These are phyloP conservation scores for Mamestra configurata DNA, from an alignment of 1,140 invertebrate genomes.

Conservation along the genomic window DNA sequence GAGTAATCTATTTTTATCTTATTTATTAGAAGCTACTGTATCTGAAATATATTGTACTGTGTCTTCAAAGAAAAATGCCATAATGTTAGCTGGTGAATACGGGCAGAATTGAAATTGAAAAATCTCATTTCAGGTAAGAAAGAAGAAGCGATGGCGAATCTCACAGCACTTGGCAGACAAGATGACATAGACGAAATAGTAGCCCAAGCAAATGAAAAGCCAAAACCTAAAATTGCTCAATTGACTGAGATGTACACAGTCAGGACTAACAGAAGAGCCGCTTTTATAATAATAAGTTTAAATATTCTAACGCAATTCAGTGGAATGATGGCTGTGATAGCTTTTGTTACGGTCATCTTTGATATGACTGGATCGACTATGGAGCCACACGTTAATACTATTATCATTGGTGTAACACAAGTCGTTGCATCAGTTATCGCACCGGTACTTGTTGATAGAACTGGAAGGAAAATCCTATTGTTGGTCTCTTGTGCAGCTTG, in stretches of 20 bases:
- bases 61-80: no score
- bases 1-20: no score
- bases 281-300: slow-evolving; percentile 51
- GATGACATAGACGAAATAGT: slow-evolving; percentile 56
- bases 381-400: slow-evolving; percentile 54
- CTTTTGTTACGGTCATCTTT: slow-evolving; percentile 85
- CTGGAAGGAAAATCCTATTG: slow-evolving; percentile 85
- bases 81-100: no score
- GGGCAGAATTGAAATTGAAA: no score
- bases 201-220: slow-evolving; percentile 33
- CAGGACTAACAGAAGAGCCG: slow-evolving; percentile 59
- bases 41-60: no score
- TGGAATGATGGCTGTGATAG: slow-evolving; percentile 84
- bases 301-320: slow-evolving; percentile 74
- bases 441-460: slow-evolving; percentile 83
- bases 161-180: slow-evolving; percentile 54
- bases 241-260: slow-evolving; percentile 59
- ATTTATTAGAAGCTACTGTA: no score
- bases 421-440: slow-evolving; percentile 74
- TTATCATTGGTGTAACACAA: slow-evolving; percentile 76
- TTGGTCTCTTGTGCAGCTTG: slow-evolving; percentile 68
- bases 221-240: slow-evolving; percentile 28
- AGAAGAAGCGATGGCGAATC: slow-evolving; percentile 51
- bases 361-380: slow-evolving; percentile 62
- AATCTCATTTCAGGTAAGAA: slow-evolving; percentile 52